These are phyloP conservation scores for Notoglanidium macrostoma DNA, from an alignment of 2,797 vertebrate genomes.

Conservation along the genomic window DNA sequence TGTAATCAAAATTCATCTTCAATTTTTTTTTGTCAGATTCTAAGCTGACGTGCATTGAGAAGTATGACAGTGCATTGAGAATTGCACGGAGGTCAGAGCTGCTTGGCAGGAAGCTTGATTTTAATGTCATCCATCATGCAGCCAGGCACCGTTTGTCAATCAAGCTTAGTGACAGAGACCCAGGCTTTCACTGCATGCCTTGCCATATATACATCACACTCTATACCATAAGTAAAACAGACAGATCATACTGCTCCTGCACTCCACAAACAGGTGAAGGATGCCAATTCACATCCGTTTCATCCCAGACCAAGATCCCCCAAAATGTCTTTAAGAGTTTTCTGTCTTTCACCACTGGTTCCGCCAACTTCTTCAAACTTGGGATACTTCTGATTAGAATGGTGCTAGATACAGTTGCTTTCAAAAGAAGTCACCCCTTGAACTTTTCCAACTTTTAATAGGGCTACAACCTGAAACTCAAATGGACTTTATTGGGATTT, in stretches of 20 bases:
- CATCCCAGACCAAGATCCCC: neutral
- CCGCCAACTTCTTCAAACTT: neutral
- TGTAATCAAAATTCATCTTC: neutral
- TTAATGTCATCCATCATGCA: conserved; percentile 62
- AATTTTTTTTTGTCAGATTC: neutral
- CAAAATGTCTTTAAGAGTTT: neutral
- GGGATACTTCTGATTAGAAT: neutral
- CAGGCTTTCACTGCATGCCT: neutral
- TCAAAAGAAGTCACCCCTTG: neutral
- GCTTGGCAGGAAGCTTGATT: conserved; percentile 53
- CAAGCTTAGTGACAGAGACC: conserved; percentile 12
- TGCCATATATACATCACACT: neutral
- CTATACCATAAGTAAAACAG: neutral
- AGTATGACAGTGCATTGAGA: neutral
- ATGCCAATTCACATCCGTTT: conserved; percentile 26
- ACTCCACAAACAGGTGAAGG: conserved; percentile 19
- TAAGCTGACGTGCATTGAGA: too few species aligned
- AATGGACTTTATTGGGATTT: neutral
- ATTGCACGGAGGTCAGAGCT: conserved; percentile 63
- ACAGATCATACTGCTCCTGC: neutral
- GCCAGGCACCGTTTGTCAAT: conserved; percentile 17
- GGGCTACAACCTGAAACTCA: neutral
- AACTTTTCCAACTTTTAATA: neutral
- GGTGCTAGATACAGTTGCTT: neutral
- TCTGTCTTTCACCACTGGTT: neutral